phyloP scores from a whole-genome alignment of 2,888 invertebrate species.

The Eilema caniola region DNA sequence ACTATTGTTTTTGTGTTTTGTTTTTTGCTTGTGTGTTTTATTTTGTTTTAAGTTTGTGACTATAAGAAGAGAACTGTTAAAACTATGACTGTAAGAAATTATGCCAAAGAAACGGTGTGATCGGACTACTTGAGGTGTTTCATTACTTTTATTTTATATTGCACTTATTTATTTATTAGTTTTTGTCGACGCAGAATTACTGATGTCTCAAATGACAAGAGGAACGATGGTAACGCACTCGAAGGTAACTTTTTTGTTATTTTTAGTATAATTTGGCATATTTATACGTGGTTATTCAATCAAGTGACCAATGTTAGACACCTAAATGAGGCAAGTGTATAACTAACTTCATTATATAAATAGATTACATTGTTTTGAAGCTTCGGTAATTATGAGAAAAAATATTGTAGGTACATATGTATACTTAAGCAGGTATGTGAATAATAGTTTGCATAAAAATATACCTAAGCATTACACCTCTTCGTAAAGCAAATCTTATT shows the following conservation, averaged over 20 bases:
- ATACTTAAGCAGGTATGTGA: not conserved
- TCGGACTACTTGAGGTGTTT: conserved; percentile 74
- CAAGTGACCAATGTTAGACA: not conserved
- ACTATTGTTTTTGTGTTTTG: conserved; percentile 66
- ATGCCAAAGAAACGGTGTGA: conserved; percentile 82
- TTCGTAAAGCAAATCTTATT: not conserved
- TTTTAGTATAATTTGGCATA: not conserved
- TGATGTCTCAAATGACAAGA: conserved; percentile 78
- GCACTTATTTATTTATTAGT: conserved; percentile 58
- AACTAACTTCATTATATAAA: not conserved
- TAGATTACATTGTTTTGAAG: not conserved
- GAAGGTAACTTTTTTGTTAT: conserved; percentile 69
- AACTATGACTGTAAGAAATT: conserved; percentile 64
- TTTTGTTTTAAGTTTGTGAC: conserved; percentile 62
- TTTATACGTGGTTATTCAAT: not conserved
- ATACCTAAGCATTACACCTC: not conserved
- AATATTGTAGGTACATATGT: too few species aligned
- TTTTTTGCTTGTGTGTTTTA: conserved; percentile 53
- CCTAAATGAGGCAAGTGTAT: not conserved
- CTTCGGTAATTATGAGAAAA: too few species aligned
- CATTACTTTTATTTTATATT: conserved; percentile 62
- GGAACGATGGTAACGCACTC: conserved; percentile 82
- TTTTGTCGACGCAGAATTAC: conserved; percentile 63
- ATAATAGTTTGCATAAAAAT: not conserved
- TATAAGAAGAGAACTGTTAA: conserved; percentile 56